phyloP scores from a whole-genome alignment of 2,797 vertebrate species.

The Poecilia picta region DNA sequence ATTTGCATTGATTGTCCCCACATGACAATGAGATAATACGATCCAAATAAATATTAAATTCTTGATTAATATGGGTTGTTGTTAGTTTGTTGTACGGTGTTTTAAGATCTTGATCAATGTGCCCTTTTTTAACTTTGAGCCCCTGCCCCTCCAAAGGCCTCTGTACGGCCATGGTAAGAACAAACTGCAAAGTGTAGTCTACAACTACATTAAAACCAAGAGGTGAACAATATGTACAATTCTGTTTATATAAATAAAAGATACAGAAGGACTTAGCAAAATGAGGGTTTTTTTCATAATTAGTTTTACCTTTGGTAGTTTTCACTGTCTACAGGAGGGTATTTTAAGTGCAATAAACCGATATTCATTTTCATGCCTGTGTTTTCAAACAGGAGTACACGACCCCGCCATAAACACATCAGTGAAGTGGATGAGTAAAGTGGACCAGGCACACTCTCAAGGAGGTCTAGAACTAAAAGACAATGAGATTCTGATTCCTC shows the following conservation, averaged over 20 bases:
- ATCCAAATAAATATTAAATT: too few species aligned
- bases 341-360: not conserved
- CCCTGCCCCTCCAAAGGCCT: too few species aligned
- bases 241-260: not conserved
- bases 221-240: not conserved
- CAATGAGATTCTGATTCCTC: constrained; percentile 74
- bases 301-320: not conserved
- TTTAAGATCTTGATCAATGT: too few species aligned
- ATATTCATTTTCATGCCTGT: not conserved
- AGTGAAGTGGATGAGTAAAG: constrained; percentile 60
- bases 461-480: constrained; percentile 60
- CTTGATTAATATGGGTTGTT: too few species aligned
- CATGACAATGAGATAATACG: too few species aligned
- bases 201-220: not conserved
- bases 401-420: not conserved
- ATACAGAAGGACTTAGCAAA: not conserved
- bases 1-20: too few species aligned
- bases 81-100: too few species aligned
- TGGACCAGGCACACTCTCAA: constrained; percentile 63
- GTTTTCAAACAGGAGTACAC: constrained; percentile 58
- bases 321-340: not conserved
- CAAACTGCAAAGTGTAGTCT: too few species aligned
- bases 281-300: not conserved
- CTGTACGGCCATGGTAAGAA: too few species aligned
- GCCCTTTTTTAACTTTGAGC: too few species aligned